Evolutionary conservation across 2,888 invertebrate species (phyloP), one percentile per base, ranked within the genome.

Genomic region (Leptinotarsa peninsularis): DNA sequence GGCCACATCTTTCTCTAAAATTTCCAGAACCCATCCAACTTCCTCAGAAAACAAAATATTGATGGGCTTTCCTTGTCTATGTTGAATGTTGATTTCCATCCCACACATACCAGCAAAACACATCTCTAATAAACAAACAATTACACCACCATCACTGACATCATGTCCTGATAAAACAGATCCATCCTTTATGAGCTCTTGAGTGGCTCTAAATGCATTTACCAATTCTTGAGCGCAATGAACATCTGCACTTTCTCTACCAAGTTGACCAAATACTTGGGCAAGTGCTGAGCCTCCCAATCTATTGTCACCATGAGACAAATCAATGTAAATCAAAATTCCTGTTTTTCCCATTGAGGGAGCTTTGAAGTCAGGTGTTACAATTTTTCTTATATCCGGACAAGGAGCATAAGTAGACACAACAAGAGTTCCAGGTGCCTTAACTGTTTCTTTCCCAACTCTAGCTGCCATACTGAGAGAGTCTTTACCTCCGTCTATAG

Each of bases 391-490:
- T 18, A 99, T 92, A 86, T 99, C 96, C 0, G 96, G 95, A 87
- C 98, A 98, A 0, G 97, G 96, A 0, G 96, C 98, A 88, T 99
- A 99, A 0, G 96, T 94, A 0, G 98, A 98, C n/a, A 99, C 92
- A 0, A 99, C 99, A 71, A 99, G 89, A 0, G 98, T 96, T 23
- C 98, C 98, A 50, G 95, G 95, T 0, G 95, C 93, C 85, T 93
- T 94, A 0, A 95, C 92, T 80, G 91, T 90, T 67, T 93, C 90
- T 1, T 90, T 90, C 0, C 91, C 92, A 10, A 98, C 94, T 82
- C 95, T 91, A 1, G 68, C 98, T 96, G 99, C 99, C 99, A 73
- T 98, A 97, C 21, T 99, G 90, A 10, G 98, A 98, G 90, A 99
- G 98, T 89, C 99, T 98, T 66, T 99, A 98, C 50, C 99, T 17